Evolutionary conservation across 2,797 vertebrate species (phyloP).

Genomic region (Eremophila alpestris): DNA sequence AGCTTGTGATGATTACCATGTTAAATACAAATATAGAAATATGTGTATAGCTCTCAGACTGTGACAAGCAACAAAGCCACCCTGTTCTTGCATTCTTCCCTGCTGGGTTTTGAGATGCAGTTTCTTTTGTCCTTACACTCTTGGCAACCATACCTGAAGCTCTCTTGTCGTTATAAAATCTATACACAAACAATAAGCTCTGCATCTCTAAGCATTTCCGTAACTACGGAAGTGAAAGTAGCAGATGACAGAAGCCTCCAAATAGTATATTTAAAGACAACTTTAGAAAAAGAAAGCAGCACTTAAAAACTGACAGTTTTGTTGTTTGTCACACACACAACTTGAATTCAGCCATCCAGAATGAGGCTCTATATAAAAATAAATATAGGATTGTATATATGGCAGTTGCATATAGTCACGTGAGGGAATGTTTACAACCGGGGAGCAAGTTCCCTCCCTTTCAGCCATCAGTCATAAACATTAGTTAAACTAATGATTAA

Average conservation of each 20-base stretch:
- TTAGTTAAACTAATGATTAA: not conserved
- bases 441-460: not conserved
- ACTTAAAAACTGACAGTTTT: not conserved
- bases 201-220: not conserved
- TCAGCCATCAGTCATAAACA: not conserved
- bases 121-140: not conserved
- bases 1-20: not conserved
- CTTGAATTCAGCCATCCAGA: not conserved
- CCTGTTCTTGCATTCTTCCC: not conserved
- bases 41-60: not conserved
- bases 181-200: not conserved
- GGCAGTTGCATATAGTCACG: not conserved
- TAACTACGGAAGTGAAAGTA: not conserved
- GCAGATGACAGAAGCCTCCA: not conserved
- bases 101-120: not conserved
- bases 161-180: not conserved
- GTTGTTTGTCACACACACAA: accelerated
- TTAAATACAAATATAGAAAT: not conserved
- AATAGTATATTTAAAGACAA: not conserved
- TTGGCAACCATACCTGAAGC: not conserved
- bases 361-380: not conserved
- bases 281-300: not conserved
- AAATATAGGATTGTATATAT: not conserved
- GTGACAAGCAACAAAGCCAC: not conserved
- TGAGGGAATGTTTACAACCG: not conserved